Base-by-base conservation (phyloP, 1,140 invertebrate species). In the Caenorhabditis brenneri region DNA sequence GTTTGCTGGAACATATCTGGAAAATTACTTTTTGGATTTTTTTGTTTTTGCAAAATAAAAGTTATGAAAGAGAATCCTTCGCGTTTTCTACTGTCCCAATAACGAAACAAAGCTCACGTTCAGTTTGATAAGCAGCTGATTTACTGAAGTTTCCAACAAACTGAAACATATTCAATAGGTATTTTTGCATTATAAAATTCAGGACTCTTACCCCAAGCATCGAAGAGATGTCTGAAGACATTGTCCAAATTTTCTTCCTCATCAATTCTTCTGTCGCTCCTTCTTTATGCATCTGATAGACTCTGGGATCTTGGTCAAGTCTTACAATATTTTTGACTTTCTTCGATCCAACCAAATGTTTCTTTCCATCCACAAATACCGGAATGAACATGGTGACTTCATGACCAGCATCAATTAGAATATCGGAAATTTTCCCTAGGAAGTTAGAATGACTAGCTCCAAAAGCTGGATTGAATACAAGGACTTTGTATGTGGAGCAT, bases 341-440 rank as follows among this genome's bases (percentile, higher is more conserved):
- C 16, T 65, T 36, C 9, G 58, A 36, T 1, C 58, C 58, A 36
- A 65, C 31, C 4, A 65, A 31, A n/a, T 36, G 12, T 27, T 65
- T 65, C 6, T 65, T 65, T 19, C 22, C 58, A 9, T 65, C 15
- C 29, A 65, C 31, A 16, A 65, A 65, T 10, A 65, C 22, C 2
- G 29, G 58, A 36, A 65, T 65, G 15, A 65, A 31, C 58, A 33
- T 65, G 5, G 58, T 65, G n/a, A 83, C 74, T 1, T 83, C 69
- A 55, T 83, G 69, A 31, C 82, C 82, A 19, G 82, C 65, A 12
- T 83, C 82, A 27, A 69, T 27, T 15, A 83, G 51, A 42, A 74
- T 79, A 22, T 83, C 82, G 0, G 69, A 10, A 24, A 83, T 79
- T 10, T 55, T 79, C n/a, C 69, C 82, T 7, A 83, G 48, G 29